Evolutionary conservation across 2,113 vertebrate genomes (phyloP).

Genomic region (Girardinichthys multiradiatus): DNA sequence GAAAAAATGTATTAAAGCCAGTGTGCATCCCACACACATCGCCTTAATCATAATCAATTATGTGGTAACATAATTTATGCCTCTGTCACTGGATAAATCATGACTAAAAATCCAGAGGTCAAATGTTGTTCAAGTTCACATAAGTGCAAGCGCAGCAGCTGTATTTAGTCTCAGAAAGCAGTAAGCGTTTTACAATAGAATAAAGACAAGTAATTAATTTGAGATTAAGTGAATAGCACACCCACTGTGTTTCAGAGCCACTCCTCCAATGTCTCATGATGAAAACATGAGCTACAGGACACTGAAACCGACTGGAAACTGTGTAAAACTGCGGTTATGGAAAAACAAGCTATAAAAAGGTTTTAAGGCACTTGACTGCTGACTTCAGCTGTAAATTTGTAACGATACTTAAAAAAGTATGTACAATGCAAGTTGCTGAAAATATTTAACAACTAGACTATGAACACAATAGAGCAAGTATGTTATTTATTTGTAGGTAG

Average conservation of each 20-base stretch:
- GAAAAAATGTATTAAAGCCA: not conserved
- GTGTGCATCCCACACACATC: not conserved
- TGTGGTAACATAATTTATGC: conserved; percentile 30
- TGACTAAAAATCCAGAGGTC: conserved; percentile 11
- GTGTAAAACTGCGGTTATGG: not conserved
- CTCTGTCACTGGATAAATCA: conserved; percentile 18
- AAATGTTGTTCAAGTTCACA: conserved; percentile 33
- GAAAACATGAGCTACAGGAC: not conserved
- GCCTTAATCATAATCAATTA: conserved; percentile 12
- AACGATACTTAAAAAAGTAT: not conserved
- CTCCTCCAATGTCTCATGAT: not conserved
- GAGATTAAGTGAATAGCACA: not conserved
- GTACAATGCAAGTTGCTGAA: not conserved
- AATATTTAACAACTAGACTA: not conserved
- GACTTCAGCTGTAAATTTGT: not conserved
- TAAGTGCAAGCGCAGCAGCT: conserved; percentile 21
- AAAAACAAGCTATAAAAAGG: not conserved
- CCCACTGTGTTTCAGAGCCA: not conserved
- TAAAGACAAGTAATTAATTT: not conserved
- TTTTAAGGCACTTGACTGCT: not conserved
- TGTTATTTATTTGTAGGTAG: too few relatives aligned
- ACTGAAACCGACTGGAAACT: conserved; percentile 2
- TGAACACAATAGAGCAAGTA: too few relatives aligned
- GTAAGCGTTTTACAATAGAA: conserved; percentile 2
- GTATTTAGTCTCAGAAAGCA: not conserved